Base-by-base conservation (phyloP, 2,888 invertebrate species). In the Latrodectus elegans region DNA sequence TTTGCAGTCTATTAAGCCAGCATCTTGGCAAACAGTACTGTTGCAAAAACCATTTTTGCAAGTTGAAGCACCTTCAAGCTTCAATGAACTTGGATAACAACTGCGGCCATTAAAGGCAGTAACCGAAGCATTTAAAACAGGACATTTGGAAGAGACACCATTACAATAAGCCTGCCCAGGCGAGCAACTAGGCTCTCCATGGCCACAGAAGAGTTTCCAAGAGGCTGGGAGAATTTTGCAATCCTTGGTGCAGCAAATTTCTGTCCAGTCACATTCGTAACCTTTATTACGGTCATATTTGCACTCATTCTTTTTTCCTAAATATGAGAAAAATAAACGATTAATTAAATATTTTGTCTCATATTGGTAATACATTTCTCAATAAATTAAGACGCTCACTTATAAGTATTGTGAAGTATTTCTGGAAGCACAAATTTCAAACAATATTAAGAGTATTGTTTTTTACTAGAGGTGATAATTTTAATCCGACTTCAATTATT, bases 261-360 rank as follows among this genome's bases (percentile, higher is more conserved):
- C 67, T 0, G 11, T 26, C 53, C 67, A 74, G n/a, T 73, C 65
- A n/a, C 81, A 81, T 15, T 74, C 17, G 53, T 67, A 53, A 14
- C 81, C 81, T 14, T 73, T 53, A 17, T 38, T 15, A 14, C 67
- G 49, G 11, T 81, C 15, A 52, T 65, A 74, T 1, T 14, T n/a
- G 14, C 81, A 81, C n/a, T 74, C 67, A 14, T 81, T 51, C 11
- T n/a, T 12, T 6, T 52, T 12, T 3, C 81, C 81, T 81, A 26
- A n/a, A n/a, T 10, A 15, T 8, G 38, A 38, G 6, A 38, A 38
- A 38, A 38, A 38, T 6, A 38, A 38, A 3, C 38, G 4, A 38
- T 38, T 38, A 2, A 38, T 38, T 38, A 38, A 38, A 38, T 38
- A 0, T 38, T 38, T 6, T 6, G 6, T 38, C 4, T 2, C 4